phyloP scores from a whole-genome alignment of 2,113 vertebrate genomes.

The Dryoscopus gambensis region DNA sequence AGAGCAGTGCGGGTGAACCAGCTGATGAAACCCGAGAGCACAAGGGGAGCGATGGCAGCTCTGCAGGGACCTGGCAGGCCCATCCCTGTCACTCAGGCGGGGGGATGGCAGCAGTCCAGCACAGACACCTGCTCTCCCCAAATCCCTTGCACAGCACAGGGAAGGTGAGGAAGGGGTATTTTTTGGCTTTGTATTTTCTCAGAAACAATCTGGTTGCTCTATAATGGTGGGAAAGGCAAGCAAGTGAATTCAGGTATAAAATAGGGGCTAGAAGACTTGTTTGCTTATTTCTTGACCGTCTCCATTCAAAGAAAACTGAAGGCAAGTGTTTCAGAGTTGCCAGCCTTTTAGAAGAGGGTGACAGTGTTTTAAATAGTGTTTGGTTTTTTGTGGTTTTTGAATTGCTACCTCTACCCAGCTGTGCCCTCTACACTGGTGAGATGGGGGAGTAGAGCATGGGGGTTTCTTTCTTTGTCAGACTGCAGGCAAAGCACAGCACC shows the following conservation, averaged over 20 bases:
- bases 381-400: background rate
- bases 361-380: too few species aligned
- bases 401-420: background rate
- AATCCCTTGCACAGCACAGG: background rate
- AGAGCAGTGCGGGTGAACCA: background rate
- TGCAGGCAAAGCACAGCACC: background rate
- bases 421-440: rapidly evolving
- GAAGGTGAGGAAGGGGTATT: background rate
- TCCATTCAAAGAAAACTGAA: background rate
- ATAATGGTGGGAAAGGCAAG: background rate
- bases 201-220: background rate
- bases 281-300: background rate
- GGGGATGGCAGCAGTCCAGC: background rate
- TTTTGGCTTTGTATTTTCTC: background rate
- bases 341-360: background rate
- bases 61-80: background rate
- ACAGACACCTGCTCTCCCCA: background rate
- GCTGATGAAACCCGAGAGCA: background rate
- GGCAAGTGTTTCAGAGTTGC: too few species aligned
- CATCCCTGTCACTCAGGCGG: background rate
- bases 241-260: background rate
- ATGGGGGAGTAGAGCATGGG: rapidly evolving
- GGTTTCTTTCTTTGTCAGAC: background rate
- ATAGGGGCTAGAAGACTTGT: rapidly evolving
- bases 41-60: rapidly evolving